Conservation (phyloP, 35 echinoderm and acorn worm species). For the Apostichopus parvimensis region DNA sequence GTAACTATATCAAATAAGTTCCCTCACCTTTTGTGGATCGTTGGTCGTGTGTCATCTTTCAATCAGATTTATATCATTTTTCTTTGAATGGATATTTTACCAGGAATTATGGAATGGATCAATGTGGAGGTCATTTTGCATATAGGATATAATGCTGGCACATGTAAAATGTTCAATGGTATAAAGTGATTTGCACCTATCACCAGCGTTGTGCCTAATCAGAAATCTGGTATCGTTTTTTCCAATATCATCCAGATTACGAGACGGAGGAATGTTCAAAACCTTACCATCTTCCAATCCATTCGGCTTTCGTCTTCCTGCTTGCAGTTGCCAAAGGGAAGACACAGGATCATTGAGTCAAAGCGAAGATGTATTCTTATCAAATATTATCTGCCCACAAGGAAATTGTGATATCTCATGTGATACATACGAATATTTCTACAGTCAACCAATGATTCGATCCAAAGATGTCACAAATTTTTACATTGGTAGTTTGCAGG, state of each 20-base stretch:
- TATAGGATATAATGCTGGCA: no score
- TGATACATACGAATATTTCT: slow-evolving; percentile 28
- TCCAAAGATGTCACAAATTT: slow-evolving; percentile 80
- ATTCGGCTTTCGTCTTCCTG: slow-evolving; percentile 64
- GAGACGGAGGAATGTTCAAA: slow-evolving; percentile 92
- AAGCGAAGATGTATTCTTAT: slow-evolving; percentile 33
- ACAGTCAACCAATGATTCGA: slow-evolving; percentile 51
- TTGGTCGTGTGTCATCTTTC: no score
- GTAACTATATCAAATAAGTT: no score
- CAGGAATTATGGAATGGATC: no score
- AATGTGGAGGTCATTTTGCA: no score
- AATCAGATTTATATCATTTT: no score
- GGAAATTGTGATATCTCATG: slow-evolving; percentile 25
- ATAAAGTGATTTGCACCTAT: no score
- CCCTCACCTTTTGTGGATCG: no score
- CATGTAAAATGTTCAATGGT: no score
- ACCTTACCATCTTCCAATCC: slow-evolving; percentile 51
- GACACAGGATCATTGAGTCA: neutral
- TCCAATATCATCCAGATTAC: slow-evolving; percentile 60
- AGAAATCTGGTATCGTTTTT: neutral
- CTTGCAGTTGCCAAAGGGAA: slow-evolving; percentile 71
- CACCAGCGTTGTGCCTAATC: no score
- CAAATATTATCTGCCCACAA: slow-evolving; percentile 58
- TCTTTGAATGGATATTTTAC: no score
- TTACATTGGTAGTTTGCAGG: slow-evolving; percentile 28